Base-by-base conservation (phyloP, 1,140 invertebrate genomes). In the Semibalanus balanoides region DNA sequence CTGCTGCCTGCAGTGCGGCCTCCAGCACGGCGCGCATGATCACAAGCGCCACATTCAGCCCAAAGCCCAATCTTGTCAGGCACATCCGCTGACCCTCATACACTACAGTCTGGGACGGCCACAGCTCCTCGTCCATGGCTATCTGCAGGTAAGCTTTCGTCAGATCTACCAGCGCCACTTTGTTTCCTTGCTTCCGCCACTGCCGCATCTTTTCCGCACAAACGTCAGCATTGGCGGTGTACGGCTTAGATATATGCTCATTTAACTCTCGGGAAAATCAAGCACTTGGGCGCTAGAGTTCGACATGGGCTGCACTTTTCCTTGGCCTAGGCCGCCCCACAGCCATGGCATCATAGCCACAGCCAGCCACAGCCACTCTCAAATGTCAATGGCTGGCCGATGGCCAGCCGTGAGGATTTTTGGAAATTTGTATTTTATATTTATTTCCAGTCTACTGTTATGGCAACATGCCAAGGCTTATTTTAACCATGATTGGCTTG, bases 111-210 rank as follows among this genome's bases (percentile, higher is more conserved):
- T 40, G 35, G n/a, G n/a, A 76, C 27, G 76, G 71, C 72, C 76
- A 76, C 31, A 74, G 35, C 30, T 40, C 40, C n/a, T 76, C 28
- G 70, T 74, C 28, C 3, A 76, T 69, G 43, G 3, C 9, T 0
- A 76, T 43, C 31, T 76, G 69, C 29, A 73, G 31, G 72, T 76
- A 76, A 1, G 76, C 76, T 25, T 74, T 76, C 30, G 9, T 5
- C 28, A 76, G 72, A 31, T 76, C 70, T n/a, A 76, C 30, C 72
- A 74, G 29, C 0, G 76, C 30, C 30, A 74, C 71, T 31, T 76
- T 74, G 30, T 31, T 17, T 29, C 76, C 76, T 11, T 30, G 64
- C 30, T 30, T 73, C 0, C 71, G 3, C 76, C 76, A 74, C 28
- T 76, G 31, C 14, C 29, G 31, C 30, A 76, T 70, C 40, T 43